phyloP scores from a whole-genome alignment of 2,888 invertebrate genomes.

The Nomada fucata region DNA sequence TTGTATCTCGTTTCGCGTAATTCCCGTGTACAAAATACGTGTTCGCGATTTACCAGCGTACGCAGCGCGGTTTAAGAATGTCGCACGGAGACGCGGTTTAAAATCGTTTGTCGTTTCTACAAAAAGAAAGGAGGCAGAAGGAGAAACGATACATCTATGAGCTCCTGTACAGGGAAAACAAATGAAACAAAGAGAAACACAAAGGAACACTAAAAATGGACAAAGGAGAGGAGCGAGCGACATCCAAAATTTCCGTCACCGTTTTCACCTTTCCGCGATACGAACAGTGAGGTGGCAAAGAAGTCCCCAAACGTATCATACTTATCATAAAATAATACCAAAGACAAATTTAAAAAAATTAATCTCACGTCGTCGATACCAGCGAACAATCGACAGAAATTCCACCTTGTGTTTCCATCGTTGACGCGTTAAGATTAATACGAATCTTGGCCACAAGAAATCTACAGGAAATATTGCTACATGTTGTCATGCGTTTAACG shows the following conservation, averaged over 20 bases:
- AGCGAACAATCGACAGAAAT: too few species aligned
- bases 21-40: conserved; percentile 22
- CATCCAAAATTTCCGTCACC: neutral
- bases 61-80: neutral
- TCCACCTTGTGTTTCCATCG: neutral
- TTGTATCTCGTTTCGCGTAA: neutral
- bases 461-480: too few species aligned
- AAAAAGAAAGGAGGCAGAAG: neutral
- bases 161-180: neutral
- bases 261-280: neutral
- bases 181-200: neutral
- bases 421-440: neutral
- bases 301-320: too few species aligned
- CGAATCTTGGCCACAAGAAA: too few species aligned
- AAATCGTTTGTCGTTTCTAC: neutral
- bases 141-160: neutral
- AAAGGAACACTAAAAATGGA: neutral
- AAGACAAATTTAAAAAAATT: too few species aligned
- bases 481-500: too few species aligned
- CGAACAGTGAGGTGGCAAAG: neutral
- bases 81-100: neutral
- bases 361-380: too few species aligned
- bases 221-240: neutral
- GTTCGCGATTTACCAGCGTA: neutral
- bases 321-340: too few species aligned